Percentiles rank a stretch among this genome's conserved stretches.
These are phyloP conservation scores for Melieria omissa DNA, from an alignment of 2,888 invertebrate species.

Conservation along the genomic window DNA sequence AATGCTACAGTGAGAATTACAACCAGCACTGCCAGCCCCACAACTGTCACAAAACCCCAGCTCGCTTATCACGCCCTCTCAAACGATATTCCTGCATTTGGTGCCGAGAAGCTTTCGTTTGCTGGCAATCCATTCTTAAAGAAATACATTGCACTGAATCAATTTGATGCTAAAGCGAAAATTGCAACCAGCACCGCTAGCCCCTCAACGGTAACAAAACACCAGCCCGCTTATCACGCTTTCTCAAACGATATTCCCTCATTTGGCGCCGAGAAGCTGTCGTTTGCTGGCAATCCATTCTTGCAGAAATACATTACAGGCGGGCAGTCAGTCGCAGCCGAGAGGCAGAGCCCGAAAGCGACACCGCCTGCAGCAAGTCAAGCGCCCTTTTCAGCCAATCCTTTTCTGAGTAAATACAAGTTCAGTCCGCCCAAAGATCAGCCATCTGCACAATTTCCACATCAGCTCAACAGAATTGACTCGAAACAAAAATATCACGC, in stretches of 20 bases:
- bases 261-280: no score
- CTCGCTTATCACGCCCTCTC: slow-evolving; percentile 8
- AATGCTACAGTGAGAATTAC: slow-evolving; percentile 9
- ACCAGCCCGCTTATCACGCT: background rate
- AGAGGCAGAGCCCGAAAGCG: slow-evolving; percentile 1
- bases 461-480: background rate
- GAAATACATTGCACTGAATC: background rate
- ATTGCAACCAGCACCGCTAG: background rate
- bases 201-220: background rate
- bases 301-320: slow-evolving; percentile 22
- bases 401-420: slow-evolving; percentile 35
- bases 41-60: background rate
- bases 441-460: background rate
- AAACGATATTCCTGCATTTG: slow-evolving; percentile 14
- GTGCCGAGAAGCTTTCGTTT: background rate
- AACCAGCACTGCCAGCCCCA: background rate
- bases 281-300: slow-evolving; percentile 38
- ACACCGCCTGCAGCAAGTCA: background rate
- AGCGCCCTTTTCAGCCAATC: slow-evolving; percentile 26
- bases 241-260: slow-evolving; percentile 9
- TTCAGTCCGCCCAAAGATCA: background rate
- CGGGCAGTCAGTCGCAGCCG: background rate
- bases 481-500: slow-evolving; percentile 31
- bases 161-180: slow-evolving; percentile 11
- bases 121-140: slow-evolving; percentile 39